Percentiles rank a stretch among this genome's conserved stretches.
These are phyloP conservation scores for Tapirus indicus DNA, from an alignment of 2,797 vertebrate species.

Conservation along the genomic window DNA sequence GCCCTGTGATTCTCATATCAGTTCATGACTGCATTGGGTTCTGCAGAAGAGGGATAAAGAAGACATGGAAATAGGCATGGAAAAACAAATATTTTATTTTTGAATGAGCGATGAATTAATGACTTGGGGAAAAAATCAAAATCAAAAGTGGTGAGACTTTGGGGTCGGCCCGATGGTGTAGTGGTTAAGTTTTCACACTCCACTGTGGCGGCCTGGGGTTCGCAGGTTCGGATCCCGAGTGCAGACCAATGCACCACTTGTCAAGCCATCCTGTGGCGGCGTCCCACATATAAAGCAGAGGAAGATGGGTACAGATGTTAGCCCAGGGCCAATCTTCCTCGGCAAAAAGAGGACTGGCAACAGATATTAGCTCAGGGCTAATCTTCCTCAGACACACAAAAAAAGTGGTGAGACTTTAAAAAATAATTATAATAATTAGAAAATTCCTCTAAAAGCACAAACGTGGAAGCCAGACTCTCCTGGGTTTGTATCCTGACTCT, in stretches of 20 bases:
- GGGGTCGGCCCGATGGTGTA: too few species aligned
- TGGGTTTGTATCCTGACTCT: neutral
- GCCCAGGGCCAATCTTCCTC: too few species aligned
- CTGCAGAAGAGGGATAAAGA: neutral
- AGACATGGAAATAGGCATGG: neutral
- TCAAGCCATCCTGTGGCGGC: too few species aligned
- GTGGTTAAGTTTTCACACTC: too few species aligned
- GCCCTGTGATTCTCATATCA: neutral
- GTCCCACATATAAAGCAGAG: too few species aligned
- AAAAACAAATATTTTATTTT: conserved; percentile 30
- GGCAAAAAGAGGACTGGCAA: too few species aligned
- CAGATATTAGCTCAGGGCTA: too few species aligned
- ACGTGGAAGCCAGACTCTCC: neutral
- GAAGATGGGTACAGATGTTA: too few species aligned
- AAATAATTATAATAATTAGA: neutral
- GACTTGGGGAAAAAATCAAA: neutral
- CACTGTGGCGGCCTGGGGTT: too few species aligned
- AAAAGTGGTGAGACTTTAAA: neutral
- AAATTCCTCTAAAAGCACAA: neutral
- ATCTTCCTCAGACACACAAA: too few species aligned
- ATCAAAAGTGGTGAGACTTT: neutral
- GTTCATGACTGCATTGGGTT: neutral
- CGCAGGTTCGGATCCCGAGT: too few species aligned
- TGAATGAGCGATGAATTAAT: neutral
- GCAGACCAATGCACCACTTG: too few species aligned